A percentile compares a stretch with the other conserved stretches of the same genome.
These are phyloP conservation scores for Albula goreensis DNA, from an alignment of 2,113 vertebrate genomes.

Conservation along the genomic window DNA sequence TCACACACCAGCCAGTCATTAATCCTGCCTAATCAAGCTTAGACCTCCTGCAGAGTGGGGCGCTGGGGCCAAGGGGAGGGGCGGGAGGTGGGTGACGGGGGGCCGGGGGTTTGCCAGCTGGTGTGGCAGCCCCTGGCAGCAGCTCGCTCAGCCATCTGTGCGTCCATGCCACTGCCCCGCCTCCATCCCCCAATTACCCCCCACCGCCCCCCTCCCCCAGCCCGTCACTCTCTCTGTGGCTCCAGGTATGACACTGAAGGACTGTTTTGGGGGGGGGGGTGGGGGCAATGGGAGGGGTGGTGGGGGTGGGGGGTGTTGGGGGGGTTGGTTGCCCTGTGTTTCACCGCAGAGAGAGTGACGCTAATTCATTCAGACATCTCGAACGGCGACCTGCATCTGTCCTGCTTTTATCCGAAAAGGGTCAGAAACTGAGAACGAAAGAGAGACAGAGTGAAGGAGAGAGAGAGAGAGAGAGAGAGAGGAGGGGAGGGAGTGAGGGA, in stretches of 20 bases:
- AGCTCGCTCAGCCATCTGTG: conserved; percentile 67
- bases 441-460: not conserved
- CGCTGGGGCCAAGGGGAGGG: conserved; percentile 20
- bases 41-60: conserved; percentile 60
- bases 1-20: conserved; percentile 57
- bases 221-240: not conserved
- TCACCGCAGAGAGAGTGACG: conserved; percentile 22
- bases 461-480: conserved; percentile 25
- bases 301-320: not conserved
- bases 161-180: conserved; percentile 29
- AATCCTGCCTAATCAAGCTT: conserved; percentile 74
- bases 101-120: conserved; percentile 57
- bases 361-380: conserved; percentile 32
- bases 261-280: not conserved
- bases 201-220: not conserved
- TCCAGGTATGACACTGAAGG: conserved; percentile 10
- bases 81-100: not conserved
- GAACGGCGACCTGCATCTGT: conserved; percentile 10
- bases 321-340: conserved; percentile 11
- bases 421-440: conserved; percentile 1
- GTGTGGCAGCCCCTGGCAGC: conserved; percentile 57
- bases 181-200: not conserved
- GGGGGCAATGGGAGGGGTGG: not conserved
- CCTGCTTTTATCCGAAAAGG: conserved; percentile 15
- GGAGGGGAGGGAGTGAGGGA: not conserved